These are phyloP conservation scores for Tetragnatha montana DNA, from an alignment of 2,888 invertebrate species.

Conservation along the genomic window DNA sequence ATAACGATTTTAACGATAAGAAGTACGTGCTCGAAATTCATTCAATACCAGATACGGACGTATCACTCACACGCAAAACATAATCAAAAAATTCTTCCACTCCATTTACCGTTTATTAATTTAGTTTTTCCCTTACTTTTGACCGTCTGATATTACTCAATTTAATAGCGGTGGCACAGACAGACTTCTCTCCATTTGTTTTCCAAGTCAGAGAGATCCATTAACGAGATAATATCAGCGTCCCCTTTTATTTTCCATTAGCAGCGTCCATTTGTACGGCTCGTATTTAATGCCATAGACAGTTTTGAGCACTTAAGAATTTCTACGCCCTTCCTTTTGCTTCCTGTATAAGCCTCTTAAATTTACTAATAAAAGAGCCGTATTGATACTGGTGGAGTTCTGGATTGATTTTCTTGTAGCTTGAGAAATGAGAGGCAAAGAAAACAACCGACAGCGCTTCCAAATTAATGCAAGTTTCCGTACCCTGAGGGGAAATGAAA, in stretches of 20 bases:
- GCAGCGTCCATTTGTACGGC: slow-evolving; percentile 14
- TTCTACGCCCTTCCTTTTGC: not conserved
- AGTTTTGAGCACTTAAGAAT: slow-evolving; percentile 23
- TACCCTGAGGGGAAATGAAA: not conserved
- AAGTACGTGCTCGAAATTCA: not conserved
- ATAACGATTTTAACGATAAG: not conserved
- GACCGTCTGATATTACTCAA: slow-evolving; percentile 27
- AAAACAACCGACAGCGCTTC: not conserved
- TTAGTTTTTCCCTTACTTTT: not conserved
- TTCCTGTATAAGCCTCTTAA: not conserved
- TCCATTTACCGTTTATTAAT: not conserved
- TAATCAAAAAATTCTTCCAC: not conserved
- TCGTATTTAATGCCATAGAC: not conserved
- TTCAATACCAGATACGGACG: not conserved
- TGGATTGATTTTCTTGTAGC: not conserved
- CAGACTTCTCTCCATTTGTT: slow-evolving; percentile 28
- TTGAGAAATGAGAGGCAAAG: not conserved
- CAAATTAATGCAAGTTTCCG: not conserved
- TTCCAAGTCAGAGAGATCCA: slow-evolving; percentile 10
- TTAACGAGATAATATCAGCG: slow-evolving; percentile 27
- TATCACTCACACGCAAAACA: not conserved
- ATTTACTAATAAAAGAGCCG: not conserved
- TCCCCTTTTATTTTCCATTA: slow-evolving; percentile 38
- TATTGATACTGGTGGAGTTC: not conserved
- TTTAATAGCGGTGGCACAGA: slow-evolving; percentile 23